Conservation (phyloP, 2,113 vertebrate species). For the Turnix velox region DNA sequence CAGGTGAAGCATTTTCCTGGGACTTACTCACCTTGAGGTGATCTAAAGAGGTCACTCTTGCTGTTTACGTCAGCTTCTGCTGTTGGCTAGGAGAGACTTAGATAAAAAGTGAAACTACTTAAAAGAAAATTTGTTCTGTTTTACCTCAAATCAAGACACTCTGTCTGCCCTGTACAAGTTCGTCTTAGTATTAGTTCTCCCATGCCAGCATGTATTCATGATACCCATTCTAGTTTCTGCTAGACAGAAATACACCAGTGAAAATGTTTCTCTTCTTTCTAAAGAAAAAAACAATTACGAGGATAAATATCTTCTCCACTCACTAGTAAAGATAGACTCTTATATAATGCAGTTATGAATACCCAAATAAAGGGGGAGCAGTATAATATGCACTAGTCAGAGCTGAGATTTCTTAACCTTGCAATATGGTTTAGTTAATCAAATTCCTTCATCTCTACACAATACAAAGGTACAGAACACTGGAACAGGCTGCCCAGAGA, state of each 20-base stretch:
- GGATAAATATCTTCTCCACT: background rate
- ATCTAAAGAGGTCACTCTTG: background rate
- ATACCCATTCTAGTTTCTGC: background rate
- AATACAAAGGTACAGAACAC: background rate
- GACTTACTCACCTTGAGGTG: background rate
- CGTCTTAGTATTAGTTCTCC: background rate
- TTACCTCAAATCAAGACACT: background rate
- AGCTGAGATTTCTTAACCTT: background rate
- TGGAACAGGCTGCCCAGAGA: too few species aligned
- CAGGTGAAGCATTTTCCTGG: background rate
- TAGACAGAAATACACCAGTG: background rate
- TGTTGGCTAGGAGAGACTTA: background rate
- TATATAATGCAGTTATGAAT: background rate
- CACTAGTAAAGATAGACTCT: background rate
- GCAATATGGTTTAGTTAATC: background rate
- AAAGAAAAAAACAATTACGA: background rate
- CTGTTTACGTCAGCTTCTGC: background rate
- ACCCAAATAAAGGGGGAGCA: background rate
- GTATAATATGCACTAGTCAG: background rate
- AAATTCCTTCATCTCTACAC: background rate
- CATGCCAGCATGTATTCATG: background rate
- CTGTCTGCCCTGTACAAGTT: background rate
- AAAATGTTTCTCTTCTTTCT: background rate
- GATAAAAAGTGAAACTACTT: background rate
- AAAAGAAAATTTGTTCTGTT: background rate